Base-by-base conservation (phyloP, 2,797 vertebrate species). In the Cygnus olor region DNA sequence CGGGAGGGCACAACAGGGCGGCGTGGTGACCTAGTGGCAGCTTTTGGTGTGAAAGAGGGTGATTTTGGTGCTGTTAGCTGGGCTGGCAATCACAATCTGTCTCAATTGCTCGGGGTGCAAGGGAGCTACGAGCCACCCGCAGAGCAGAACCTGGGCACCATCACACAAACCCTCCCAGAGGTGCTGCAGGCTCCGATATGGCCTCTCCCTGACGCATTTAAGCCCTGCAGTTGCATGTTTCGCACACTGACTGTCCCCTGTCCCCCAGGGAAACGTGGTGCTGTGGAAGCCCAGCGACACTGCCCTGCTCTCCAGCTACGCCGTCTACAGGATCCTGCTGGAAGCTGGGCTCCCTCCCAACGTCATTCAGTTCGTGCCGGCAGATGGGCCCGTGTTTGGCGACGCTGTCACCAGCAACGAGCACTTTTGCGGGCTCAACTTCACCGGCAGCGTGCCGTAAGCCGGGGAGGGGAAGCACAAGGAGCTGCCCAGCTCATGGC, bases 221-320 rank as follows among this genome's bases (percentile, higher is more conserved):
- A 42, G 22, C 47, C 47, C 47, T 49, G 47, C 47, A 49, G 22
- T 49, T 49, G 47, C 1, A 1, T 49, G 47, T 49, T 19, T 21
- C 27, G 17, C 28, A 0, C 0, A 9, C 57, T 32, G 30, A 54
- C 28, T 38, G 18, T 82, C 1, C 10, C 10, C 20, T n/a, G 34
- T 32, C 28, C 14, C 1, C 5, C 95, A 99, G 99, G 99, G 99
- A 21, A 99, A 99, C 0, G 99, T 99, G 53, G 99, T 99, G 8
- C 97, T 99, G 81, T 99, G 99, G 99, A 99, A 99, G 92, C 99
- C 99, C 95, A 99, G 99, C 0, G 99, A 99, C 96, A 97, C 98
- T 0, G 99, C 99, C 57, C 90, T 99, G 97, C 98, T 99, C 11
- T 98, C 99, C 70, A 99, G 98, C 98, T 99, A 99, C 1, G 96